Conservation (phyloP, 2,113 vertebrate species). For the Acrocephalus arundinaceus region DNA sequence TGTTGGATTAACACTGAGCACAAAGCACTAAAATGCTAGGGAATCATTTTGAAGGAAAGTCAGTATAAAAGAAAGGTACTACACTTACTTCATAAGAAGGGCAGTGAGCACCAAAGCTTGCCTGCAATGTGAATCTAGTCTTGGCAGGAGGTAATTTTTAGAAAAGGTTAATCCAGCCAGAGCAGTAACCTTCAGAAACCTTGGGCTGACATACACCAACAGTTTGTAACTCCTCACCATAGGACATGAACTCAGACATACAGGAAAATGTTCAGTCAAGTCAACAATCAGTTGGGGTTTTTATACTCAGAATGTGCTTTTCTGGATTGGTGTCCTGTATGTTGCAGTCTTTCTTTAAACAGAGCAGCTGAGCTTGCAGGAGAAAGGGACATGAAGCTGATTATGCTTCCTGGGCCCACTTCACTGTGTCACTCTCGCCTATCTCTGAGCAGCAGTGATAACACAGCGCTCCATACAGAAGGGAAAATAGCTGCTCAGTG, state of each 20-base stretch:
- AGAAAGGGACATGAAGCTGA: background rate
- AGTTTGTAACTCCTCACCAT: background rate
- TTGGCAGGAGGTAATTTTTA: background rate
- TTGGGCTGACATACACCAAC: rapidly evolving
- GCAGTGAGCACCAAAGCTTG: background rate
- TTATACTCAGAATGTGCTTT: background rate
- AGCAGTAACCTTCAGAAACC: background rate
- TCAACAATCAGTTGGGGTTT: background rate
- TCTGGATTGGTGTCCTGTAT: background rate
- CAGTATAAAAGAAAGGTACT: background rate
- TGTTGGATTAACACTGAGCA: background rate
- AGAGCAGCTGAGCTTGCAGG: background rate
- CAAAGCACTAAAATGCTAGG: background rate
- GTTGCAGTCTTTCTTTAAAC: background rate
- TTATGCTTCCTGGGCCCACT: background rate
- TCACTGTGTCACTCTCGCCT: background rate
- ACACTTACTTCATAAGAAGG: background rate
- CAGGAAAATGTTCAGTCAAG: background rate
- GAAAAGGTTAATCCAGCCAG: background rate
- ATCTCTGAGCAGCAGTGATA: background rate
- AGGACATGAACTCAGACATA: background rate
- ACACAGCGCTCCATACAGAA: background rate
- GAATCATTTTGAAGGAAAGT: background rate
- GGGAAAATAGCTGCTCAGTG: background rate
- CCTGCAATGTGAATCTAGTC: background rate